Evolutionary conservation across 2,888 invertebrate genomes (phyloP), one percentile per base, ranked within the genome.

Genomic region (Blomia tropicalis): DNA sequence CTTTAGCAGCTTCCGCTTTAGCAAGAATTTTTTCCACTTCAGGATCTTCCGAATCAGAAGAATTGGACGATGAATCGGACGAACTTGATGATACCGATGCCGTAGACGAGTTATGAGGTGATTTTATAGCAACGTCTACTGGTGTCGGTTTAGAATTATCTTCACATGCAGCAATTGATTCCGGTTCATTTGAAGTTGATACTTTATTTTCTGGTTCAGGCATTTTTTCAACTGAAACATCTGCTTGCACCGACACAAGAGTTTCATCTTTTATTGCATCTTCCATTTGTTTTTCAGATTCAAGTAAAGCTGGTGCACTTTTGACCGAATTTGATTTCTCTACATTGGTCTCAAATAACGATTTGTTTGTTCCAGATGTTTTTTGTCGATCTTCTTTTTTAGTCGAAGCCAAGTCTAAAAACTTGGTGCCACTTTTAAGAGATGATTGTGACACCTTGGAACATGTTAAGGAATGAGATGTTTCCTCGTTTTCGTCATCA

Each of bases 11-110:
- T n/a, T n/a, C n/a, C n/a, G n/a, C n/a, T n/a, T n/a, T n/a, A n/a
- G n/a, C n/a, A n/a, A n/a, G n/a, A 5, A 68, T 68, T 61, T 70
- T 65, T 41, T 66, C 66, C 51, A 69, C 69, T 30, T 67, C 66
- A 32, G 69, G 62, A 31, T 70, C 68, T 14, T 67, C 65, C 7
- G 7, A 11, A 36, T 36, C 36, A 11, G 36, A 7, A 36, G 7
- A 11, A 7, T 36, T 7, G 36, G 36, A 36, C 17, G 7, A 7
- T 17, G 36, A 36, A 11, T 36, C 7, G 17, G 17, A 17, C 7
- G 17, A 11, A 17, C 36, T 36, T 36, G 7, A 7, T n/a, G n/a
- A n/a, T n/a, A n/a, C n/a, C n/a, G n/a, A n/a, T n/a, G n/a, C n/a
- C n/a, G n/a, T n/a, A n/a, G n/a, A n/a, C n/a, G n/a, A n/a, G n/a